Evolutionary conservation across 2,888 invertebrate species (phyloP), one percentile per base, ranked within the genome.

Genomic region (Biston betularia): DNA sequence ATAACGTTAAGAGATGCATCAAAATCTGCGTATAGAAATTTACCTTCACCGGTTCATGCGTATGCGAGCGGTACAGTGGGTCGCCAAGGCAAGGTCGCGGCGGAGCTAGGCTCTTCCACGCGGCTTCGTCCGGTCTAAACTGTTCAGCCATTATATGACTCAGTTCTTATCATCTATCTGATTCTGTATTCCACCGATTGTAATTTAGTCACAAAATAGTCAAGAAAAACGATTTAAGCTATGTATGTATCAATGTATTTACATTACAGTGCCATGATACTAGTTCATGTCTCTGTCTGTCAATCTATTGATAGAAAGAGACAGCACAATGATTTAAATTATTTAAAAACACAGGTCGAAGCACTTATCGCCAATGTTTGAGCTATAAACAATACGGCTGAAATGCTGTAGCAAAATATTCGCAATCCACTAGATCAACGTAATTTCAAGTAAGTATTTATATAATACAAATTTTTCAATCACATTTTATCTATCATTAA

Each of bases 11-110:
- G 55, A 63, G 67, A 69, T 71, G 48, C 69, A 66, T 63, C 12
- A 70, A 75, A 73, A 78, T 82, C 82, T 80, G 82, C 69, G 85
- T 85, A 83, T 86, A 89, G 85, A 89, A 85, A 89, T 86, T 84
- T 85, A 86, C 83, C 81, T 81, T 81, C 81, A 82, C 78, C 79
- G 78, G 78, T 74, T 64, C 9, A 12, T 35, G 50, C 55, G 34
- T 46, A 11, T 33, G 52, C 42, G n/a, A n/a, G 35, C 9, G 42
- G 42, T 42, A 12, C 24, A n/a, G 14, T 40, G 57, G 14, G 33
- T 42, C 35, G 53, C 35, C 10, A 45, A 40, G 58, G 55, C 63
- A 33, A 50, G 56, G 57, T 24, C 60, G 66, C 64, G 64, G 57
- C 46, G 58, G 69, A 74, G 73, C 73, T 65, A 46, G 44, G 73